Evolutionary conservation across 2,797 vertebrate genomes (phyloP).

Genomic region (Chanos chanos): DNA sequence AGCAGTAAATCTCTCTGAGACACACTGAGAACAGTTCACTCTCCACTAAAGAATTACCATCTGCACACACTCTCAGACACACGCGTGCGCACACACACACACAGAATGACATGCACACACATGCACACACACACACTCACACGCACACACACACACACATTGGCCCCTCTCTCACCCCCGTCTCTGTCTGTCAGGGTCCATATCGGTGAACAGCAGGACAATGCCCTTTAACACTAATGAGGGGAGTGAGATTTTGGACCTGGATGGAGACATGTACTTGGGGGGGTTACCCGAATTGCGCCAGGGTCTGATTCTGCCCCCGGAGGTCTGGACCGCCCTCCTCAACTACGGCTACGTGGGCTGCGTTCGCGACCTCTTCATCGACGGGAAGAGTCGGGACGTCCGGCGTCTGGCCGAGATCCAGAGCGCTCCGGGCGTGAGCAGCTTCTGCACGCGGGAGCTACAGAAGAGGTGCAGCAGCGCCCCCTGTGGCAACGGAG

Average conservation of each 20-base stretch:
- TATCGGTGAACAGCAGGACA: constrained; percentile 90
- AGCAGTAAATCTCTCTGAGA: constrained; percentile 71
- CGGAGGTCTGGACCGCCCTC: constrained; percentile 88
- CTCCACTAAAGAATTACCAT: no score
- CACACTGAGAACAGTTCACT: constrained; percentile 48
- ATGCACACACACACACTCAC: background rate
- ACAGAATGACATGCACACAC: background rate
- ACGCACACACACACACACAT: background rate
- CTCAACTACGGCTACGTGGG: constrained; percentile 90
- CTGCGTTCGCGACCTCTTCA: constrained; percentile 90
- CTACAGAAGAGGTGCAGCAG: constrained; percentile 83
- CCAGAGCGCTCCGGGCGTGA: constrained; percentile 75
- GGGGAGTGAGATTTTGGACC: constrained; percentile 87
- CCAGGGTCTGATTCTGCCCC: constrained; percentile 77
- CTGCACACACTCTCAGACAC: background rate
- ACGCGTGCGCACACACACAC: background rate
- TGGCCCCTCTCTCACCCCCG: background rate
- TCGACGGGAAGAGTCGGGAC: constrained; percentile 87
- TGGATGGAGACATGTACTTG: constrained; percentile 89
- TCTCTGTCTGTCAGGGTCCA: constrained; percentile 65
- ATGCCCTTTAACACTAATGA: constrained; percentile 87
- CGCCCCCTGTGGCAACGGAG: constrained; percentile 79
- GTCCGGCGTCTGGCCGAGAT: constrained; percentile 83
- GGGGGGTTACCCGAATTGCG: constrained; percentile 83
- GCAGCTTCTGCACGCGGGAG: constrained; percentile 86